Evolutionary conservation across 2,113 vertebrate species (phyloP).

Genomic region (human (Homo sapiens)): DNA sequence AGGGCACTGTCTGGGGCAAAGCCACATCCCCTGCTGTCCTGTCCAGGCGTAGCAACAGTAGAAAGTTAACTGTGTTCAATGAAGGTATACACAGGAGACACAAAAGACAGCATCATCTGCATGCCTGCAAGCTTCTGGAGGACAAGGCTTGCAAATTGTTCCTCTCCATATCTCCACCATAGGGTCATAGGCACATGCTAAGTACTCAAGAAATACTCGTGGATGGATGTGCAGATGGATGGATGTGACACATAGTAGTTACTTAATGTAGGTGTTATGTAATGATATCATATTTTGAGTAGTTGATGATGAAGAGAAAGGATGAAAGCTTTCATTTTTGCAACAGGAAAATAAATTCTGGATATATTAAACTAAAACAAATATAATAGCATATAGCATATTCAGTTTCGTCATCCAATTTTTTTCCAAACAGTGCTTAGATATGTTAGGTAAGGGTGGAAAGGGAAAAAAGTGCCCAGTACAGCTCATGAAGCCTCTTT

Average conservation of each 20-base stretch:
- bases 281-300: not conserved
- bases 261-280: not conserved
- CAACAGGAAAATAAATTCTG: constrained; percentile 31
- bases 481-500: not conserved
- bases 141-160: not conserved
- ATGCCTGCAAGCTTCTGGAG: not conserved
- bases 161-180: not conserved
- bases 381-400: not conserved
- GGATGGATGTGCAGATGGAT: not conserved
- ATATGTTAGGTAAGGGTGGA: not conserved
- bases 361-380: constrained; percentile 1
- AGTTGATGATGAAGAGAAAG: not conserved
- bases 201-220: not conserved
- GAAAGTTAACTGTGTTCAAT: not conserved
- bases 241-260: not conserved
- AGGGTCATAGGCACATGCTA: not conserved
- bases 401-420: constrained; percentile 7
- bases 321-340: not conserved
- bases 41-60: not conserved
- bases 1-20: not conserved
- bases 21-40: not conserved
- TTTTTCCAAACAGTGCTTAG: constrained; percentile 1
- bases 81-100: not conserved
- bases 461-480: not conserved
- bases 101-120: not conserved